Conservation (phyloP, 2,113 vertebrate species). For the Charina bottae region DNA sequence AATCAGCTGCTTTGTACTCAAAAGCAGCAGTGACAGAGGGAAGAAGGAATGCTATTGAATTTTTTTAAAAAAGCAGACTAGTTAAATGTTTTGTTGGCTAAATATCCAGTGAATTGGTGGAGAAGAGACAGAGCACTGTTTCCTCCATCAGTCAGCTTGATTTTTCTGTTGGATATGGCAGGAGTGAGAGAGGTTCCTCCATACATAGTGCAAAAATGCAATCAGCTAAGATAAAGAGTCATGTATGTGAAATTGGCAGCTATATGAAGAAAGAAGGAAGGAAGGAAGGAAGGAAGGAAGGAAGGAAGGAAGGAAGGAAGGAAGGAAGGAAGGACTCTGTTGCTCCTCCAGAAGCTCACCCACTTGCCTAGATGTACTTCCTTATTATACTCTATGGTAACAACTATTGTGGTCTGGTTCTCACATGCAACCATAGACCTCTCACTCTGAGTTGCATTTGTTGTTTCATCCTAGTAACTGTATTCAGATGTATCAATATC, state of each 20-base stretch:
- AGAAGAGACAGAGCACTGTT: not conserved
- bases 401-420: not conserved
- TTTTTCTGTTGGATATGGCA: not conserved
- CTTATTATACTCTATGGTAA: not conserved
- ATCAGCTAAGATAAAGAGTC: too few species aligned
- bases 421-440: not conserved
- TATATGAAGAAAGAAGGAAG: too few species aligned
- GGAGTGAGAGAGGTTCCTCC: not conserved
- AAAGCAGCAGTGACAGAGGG: not conserved
- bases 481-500: too few species aligned
- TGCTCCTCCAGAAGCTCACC: not conserved
- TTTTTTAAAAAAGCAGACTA: not conserved
- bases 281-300: too few species aligned
- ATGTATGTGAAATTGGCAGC: too few species aligned
- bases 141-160: not conserved
- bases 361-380: not conserved
- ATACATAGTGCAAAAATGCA: not conserved
- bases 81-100: not conserved
- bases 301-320: too few species aligned
- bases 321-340: not conserved
- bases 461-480: too few species aligned
- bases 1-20: not conserved
- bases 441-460: not conserved
- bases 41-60: not conserved
- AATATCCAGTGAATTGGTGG: not conserved